Evolutionary conservation across 2,888 invertebrate genomes (phyloP).

Genomic region (Celastrina argiolus): DNA sequence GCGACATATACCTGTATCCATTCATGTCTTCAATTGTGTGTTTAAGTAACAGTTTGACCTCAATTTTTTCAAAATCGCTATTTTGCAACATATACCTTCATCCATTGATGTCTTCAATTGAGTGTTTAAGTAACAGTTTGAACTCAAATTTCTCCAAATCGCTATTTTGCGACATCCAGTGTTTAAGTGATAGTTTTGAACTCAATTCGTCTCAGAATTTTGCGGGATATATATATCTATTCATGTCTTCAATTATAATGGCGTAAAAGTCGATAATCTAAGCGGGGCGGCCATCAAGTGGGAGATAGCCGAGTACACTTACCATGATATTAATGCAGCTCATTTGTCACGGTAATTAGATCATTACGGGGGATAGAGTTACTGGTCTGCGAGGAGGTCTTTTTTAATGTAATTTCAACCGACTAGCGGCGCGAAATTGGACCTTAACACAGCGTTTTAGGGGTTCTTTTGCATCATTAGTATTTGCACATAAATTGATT

Average conservation of each 20-base stretch:
- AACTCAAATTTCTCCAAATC: no score
- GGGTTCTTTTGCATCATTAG: not conserved
- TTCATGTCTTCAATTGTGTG: no score
- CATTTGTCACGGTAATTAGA: slow-evolving; percentile 75
- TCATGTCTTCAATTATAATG: not conserved
- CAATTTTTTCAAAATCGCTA: no score
- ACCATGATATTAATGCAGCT: slow-evolving; percentile 66
- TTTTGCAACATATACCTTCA: no score
- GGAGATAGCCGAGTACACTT: slow-evolving; percentile 53
- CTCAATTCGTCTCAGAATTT: no score
- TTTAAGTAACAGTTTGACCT: no score
- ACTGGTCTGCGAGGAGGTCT: slow-evolving; percentile 46
- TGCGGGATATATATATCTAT: not conserved
- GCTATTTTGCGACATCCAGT: no score
- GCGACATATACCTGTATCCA: no score
- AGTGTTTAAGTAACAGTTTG: no score
- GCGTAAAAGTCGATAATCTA: slow-evolving; percentile 22
- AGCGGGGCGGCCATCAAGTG: slow-evolving; percentile 37
- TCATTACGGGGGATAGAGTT: slow-evolving; percentile 69
- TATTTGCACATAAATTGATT: not conserved
- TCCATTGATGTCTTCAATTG: no score
- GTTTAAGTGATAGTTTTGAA: no score
- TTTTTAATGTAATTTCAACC: slow-evolving; percentile 25
- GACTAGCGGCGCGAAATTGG: not conserved
- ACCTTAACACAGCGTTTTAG: not conserved